Conservation (phyloP, 1,140 invertebrate species). For the Lepidostoma basale region DNA sequence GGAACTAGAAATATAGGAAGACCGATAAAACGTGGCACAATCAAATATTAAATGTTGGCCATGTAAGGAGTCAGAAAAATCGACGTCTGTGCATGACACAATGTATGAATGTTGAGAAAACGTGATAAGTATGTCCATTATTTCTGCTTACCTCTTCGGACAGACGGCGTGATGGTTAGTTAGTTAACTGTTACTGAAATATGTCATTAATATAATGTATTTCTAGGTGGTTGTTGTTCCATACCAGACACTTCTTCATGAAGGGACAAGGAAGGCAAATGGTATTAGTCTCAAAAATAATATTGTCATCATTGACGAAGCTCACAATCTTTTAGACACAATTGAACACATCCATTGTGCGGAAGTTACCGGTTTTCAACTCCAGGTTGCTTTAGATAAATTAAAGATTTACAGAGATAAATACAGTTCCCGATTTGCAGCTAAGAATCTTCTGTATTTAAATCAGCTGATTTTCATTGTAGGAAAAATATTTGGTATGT, state of each 20-base stretch:
- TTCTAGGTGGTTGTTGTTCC: conserved; percentile 76
- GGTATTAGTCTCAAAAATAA: conserved; percentile 85
- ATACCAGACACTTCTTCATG: conserved; percentile 89
- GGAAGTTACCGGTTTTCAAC: conserved; percentile 70
- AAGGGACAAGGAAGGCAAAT: conserved; percentile 80
- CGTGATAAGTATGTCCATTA: too few species aligned
- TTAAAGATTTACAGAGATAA: conserved; percentile 80
- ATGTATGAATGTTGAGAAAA: too few species aligned
- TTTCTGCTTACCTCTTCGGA: too few species aligned
- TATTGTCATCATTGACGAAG: conserved; percentile 95
- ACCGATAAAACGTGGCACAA: too few species aligned
- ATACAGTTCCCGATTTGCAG: conserved; percentile 77
- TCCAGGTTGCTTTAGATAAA: conserved; percentile 72
- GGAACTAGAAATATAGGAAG: too few species aligned
- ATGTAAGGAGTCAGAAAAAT: too few species aligned
- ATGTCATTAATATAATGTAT: conserved; percentile 23
- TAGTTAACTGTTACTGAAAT: too few species aligned
- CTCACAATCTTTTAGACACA: conserved; percentile 94
- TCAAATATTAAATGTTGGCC: too few species aligned
- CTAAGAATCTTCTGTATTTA: conserved; percentile 82
- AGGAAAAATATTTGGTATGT: conserved; percentile 69
- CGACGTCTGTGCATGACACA: too few species aligned
- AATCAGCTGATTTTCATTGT: conserved; percentile 88
- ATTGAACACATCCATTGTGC: conserved; percentile 86
- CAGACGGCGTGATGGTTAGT: too few species aligned